Evolutionary conservation across 2,113 vertebrate species (phyloP).

Genomic region (Atractosteus spatula): DNA sequence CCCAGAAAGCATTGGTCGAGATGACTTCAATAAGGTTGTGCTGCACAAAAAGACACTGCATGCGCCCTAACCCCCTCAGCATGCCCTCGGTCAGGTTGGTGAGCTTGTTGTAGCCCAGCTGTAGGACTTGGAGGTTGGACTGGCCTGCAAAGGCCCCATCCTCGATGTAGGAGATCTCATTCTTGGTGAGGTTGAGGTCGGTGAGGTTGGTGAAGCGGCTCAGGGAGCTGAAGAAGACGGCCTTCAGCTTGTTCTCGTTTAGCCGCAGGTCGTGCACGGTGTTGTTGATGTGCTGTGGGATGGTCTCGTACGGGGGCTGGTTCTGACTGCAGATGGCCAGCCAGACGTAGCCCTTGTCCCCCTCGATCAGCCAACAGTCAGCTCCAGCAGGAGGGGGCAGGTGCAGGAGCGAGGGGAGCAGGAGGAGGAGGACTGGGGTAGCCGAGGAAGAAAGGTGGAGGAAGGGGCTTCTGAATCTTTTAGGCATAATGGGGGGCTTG

Average conservation of each 20-base stretch:
- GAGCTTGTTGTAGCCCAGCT: constrained; percentile 93
- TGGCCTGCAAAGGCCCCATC: constrained; percentile 94
- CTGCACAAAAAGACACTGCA: constrained; percentile 95
- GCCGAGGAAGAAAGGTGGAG: not conserved
- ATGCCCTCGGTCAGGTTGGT: constrained; percentile 95
- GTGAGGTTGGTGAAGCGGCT: constrained; percentile 96
- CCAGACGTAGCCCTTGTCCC: constrained; percentile 97
- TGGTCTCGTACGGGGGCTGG: constrained; percentile 95
- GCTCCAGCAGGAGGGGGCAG: constrained; percentile 65
- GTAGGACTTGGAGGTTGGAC: constrained; percentile 90
- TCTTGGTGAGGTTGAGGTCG: constrained; percentile 96
- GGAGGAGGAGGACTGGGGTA: not conserved
- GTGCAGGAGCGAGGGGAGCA: constrained; percentile 54
- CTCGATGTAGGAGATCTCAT: constrained; percentile 96
- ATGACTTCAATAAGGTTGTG: constrained; percentile 96
- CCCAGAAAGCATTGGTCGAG: constrained; percentile 86
- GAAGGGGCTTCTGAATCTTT: not conserved
- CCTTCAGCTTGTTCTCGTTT: constrained; percentile 96
- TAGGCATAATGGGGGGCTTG: too few relatives aligned
- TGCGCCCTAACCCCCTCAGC: constrained; percentile 86
- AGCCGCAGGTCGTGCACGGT: constrained; percentile 93
- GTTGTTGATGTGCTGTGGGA: constrained; percentile 98
- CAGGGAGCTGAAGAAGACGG: constrained; percentile 89
- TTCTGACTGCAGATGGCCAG: constrained; percentile 98
- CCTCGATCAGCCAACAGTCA: constrained; percentile 98